phyloP scores from a whole-genome alignment of 2,113 vertebrate genomes.

The Takifugu bimaculatus region DNA sequence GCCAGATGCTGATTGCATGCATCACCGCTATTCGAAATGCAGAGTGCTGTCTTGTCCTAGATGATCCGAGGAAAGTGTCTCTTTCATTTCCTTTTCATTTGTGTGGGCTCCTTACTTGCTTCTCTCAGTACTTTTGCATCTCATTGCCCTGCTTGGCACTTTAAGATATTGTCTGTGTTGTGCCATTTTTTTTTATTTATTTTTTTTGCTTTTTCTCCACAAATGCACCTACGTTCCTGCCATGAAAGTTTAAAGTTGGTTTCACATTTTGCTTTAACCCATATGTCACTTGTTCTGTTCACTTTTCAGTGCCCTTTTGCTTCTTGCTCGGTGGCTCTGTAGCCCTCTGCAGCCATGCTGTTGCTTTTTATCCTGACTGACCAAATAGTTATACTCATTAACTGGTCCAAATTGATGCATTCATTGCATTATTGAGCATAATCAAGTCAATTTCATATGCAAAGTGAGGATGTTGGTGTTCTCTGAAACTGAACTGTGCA shows the following conservation, averaged over 20 bases:
- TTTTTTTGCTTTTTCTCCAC: constrained; percentile 20
- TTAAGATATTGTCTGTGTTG: constrained; percentile 34
- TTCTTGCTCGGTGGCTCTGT: constrained; percentile 11
- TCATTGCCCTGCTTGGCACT: constrained; percentile 13
- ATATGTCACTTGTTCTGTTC: constrained; percentile 4
- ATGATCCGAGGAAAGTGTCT: constrained; percentile 2
- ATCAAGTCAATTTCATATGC: too few relatives aligned
- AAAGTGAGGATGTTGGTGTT: too few relatives aligned
- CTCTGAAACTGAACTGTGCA: too few relatives aligned
- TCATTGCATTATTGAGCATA: too few relatives aligned
- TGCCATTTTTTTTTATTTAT: constrained; percentile 13
- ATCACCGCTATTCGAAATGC: constrained; percentile 35
- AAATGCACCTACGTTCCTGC: constrained; percentile 6
- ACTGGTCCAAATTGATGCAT: too few relatives aligned
- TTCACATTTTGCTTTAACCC: constrained; percentile 13
- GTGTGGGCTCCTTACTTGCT: constrained; percentile 1
- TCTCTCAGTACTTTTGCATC: not conserved
- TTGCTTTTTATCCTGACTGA: constrained; percentile 1
- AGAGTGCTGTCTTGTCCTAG: constrained; percentile 19
- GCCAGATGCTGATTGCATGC: constrained; percentile 43
- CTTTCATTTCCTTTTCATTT: constrained; percentile 8
- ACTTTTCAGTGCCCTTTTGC: constrained; percentile 20
- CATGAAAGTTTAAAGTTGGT: not conserved
- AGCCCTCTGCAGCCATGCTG: constrained; percentile 6
- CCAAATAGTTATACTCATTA: not conserved